A percentile compares a stretch with the other conserved stretches of the same genome.
phyloP scores from a whole-genome alignment of 2,888 invertebrate genomes.

The Drosophila nigricruria region DNA sequence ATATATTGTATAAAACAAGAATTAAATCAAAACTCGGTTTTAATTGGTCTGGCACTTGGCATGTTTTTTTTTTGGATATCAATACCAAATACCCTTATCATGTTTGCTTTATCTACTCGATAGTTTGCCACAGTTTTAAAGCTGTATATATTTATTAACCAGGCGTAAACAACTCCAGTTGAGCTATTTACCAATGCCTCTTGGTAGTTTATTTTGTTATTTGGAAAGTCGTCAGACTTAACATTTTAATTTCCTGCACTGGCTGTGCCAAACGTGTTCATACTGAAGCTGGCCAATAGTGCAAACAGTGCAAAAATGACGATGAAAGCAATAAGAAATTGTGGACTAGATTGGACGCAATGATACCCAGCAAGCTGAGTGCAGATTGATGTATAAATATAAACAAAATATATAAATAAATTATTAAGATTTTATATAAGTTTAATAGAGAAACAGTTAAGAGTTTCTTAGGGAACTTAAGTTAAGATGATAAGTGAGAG shows the following conservation, averaged over 20 bases:
- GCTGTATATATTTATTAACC: neutral
- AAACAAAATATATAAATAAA: neutral
- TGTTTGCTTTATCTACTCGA: no score
- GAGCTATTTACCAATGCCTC: conserved; percentile 9
- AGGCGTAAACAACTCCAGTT: neutral
- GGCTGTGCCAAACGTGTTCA: conserved; percentile 10
- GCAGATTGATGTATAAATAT: neutral
- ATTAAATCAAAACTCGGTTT: neutral
- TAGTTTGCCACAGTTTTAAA: neutral
- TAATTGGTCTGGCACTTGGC: neutral
- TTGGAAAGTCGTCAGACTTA: conserved; percentile 30
- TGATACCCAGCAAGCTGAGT: neutral
- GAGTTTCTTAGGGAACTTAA: neutral
- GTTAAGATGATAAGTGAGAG: no score
- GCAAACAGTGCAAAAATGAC: neutral
- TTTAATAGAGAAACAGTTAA: neutral
- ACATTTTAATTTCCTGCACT: conserved; percentile 50
- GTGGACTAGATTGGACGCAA: neutral
- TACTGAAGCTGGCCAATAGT: conserved; percentile 7
- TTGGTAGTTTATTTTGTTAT: conserved; percentile 36
- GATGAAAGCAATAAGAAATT: neutral
- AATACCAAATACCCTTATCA: neutral
- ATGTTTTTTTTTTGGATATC: neutral
- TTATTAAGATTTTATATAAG: neutral
- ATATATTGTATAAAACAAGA: neutral